These are phyloP conservation scores for Cottoperca gobio DNA, from an alignment of 2,797 vertebrate species.

Conservation along the genomic window DNA sequence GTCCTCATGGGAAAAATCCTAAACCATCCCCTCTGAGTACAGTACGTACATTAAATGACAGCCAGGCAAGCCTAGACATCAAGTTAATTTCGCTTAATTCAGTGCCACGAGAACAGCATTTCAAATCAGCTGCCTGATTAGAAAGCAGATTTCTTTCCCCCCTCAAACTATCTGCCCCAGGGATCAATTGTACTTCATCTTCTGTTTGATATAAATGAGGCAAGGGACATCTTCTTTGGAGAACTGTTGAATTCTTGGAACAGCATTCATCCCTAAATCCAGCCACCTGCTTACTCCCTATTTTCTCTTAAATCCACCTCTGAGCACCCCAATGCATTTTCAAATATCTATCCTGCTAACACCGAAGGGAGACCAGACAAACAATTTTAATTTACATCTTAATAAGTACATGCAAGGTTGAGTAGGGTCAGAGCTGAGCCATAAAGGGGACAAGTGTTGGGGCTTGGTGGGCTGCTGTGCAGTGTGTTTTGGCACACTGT, in stretches of 20 bases:
- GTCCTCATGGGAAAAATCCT: constrained; percentile 51
- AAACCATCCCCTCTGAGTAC: constrained; percentile 37
- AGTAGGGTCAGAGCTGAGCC: constrained; percentile 47
- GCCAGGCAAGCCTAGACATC: constrained; percentile 29
- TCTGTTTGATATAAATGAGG: constrained; percentile 38
- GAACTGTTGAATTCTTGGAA: constrained; percentile 42
- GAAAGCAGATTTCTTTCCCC: constrained; percentile 29
- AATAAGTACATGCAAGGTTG: constrained; percentile 34
- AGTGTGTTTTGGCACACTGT: constrained; percentile 49
- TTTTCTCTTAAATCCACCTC: constrained; percentile 30
- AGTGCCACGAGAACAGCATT: constrained; percentile 24
- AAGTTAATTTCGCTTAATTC: constrained; percentile 45
- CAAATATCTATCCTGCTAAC: constrained; percentile 35
- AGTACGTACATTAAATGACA: constrained; percentile 44
- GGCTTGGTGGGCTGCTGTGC: constrained; percentile 36
- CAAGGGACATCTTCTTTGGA: constrained; percentile 25
- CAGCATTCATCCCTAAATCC: constrained; percentile 38
- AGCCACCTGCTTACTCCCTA: constrained; percentile 39
- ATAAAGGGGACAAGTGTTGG: constrained; percentile 27
- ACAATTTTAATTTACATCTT: constrained; percentile 44
- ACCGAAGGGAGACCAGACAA: constrained; percentile 11
- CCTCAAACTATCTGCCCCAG: constrained; percentile 17
- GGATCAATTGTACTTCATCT: constrained; percentile 60
- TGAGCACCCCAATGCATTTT: constrained; percentile 19
- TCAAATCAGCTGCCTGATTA: constrained; percentile 24